Conservation (phyloP, 2,888 invertebrate genomes). For the Patella caerulea region DNA sequence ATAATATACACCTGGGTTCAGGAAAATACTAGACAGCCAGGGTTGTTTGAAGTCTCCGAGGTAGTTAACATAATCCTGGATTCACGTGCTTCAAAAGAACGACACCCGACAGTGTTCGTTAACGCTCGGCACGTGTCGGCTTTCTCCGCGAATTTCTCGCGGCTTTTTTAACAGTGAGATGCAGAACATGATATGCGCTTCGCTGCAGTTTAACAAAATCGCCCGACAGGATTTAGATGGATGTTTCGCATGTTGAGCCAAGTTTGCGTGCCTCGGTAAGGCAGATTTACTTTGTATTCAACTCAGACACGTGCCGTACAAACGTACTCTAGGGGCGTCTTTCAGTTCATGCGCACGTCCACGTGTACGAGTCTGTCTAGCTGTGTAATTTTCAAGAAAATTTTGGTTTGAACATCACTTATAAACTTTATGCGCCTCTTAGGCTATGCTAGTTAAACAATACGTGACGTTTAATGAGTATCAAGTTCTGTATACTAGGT, state of each 20-base stretch:
- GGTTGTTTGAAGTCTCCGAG: not conserved
- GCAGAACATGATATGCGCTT: slow-evolving; percentile 4
- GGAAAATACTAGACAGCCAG: no score
- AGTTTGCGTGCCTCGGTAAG: not conserved
- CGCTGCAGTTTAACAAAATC: not conserved
- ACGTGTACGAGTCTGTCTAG: not conserved
- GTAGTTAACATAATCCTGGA: slow-evolving; percentile 4
- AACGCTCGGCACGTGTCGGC: slow-evolving; percentile 1
- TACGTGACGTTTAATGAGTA: no score
- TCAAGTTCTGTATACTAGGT: no score
- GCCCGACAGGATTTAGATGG: not conserved
- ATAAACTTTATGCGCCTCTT: no score
- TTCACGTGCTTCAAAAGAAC: not conserved
- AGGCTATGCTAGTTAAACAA: no score
- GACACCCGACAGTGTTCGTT: not conserved
- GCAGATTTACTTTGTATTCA: not conserved
- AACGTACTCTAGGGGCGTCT: not conserved
- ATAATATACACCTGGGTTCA: no score
- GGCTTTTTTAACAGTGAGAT: not conserved
- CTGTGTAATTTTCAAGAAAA: no score
- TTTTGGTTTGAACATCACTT: no score
- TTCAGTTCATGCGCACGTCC: not conserved
- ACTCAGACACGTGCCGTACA: not conserved
- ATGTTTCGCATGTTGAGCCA: slow-evolving; percentile 1
- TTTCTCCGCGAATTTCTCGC: not conserved